Conservation (phyloP, 2,113 vertebrate genomes). For the Ochotona curzoniae region DNA sequence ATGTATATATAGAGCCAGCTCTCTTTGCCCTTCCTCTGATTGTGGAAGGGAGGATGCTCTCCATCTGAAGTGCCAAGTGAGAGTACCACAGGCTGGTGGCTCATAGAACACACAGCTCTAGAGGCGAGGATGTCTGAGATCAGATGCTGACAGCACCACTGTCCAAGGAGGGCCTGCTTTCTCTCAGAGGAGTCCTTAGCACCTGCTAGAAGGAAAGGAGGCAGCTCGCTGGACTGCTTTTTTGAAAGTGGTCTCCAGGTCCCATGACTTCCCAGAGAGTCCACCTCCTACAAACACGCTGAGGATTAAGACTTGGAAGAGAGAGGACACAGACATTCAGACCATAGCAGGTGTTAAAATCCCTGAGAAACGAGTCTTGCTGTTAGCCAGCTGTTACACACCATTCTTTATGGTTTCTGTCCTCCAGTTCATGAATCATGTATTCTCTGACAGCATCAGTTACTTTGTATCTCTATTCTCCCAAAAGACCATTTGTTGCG, state of each 20-base stretch:
- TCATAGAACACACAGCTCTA: background rate
- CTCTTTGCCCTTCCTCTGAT: background rate
- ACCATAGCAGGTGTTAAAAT: background rate
- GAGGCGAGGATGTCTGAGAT: background rate
- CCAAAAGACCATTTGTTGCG: background rate
- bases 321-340: background rate
- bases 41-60: background rate
- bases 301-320: background rate
- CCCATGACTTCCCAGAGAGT: background rate
- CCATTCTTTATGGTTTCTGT: background rate
- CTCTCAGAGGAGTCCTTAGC: background rate
- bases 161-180: background rate
- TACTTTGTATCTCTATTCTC: background rate
- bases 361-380: background rate
- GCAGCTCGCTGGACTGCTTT: background rate
- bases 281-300: background rate
- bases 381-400: background rate
- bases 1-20: background rate
- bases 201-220: background rate
- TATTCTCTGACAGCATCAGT: background rate
- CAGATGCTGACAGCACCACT: background rate
- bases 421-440: background rate
- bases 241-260: no score
- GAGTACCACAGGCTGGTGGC: background rate
- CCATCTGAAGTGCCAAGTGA: background rate